Evolutionary conservation across 2,113 vertebrate species (phyloP), one percentile per base, ranked within the genome.

Genomic region (Myiopsitta monachus): DNA sequence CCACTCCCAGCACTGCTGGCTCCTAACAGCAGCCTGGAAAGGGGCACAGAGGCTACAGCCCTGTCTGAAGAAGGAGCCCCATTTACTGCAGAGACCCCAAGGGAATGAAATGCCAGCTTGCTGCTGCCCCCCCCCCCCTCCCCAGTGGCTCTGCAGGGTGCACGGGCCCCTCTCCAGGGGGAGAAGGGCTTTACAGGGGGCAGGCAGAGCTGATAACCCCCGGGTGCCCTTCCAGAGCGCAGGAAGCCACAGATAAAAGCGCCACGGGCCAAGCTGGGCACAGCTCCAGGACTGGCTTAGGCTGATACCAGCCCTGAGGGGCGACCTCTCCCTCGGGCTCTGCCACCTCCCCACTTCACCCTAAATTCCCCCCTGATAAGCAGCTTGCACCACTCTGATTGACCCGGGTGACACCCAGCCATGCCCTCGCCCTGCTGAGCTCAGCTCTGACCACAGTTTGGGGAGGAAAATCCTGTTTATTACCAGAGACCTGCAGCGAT

Each of bases 161-260:
- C n/a, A 6, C 44, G 13, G 84, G 91, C 84, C 73, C 83, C 67
- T 63, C 3, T 8, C 18, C 0, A 13, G n/a, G 10, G 5, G 41
- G 46, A 2, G 19, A 23, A 0, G 18, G 84, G 27, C 44, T 51
- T 54, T 8, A 2, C 44, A 9, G 36, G 41, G 41, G 7, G 14
- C 8, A 0, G 83, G 83, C 83, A 67, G 91, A 27, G 72, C 63
- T 0, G 95, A 97, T 96, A 96, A 95, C 67, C 51, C 85, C 39
- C 3, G 41, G 79, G 85, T 85, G 94, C 92, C 88, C 78, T 85
- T 39, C 77, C 87, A 0, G 9, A 77, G 88, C 85, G 62, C 44
- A 47, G 72, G 96, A 72, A 90, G 54, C 75, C 0, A 7, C 85
- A 92, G 96, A 97, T 96, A 96, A 96, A 75, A 51, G 85, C 39